Evolutionary conservation across 2,113 vertebrate genomes (phyloP), one percentile per base, ranked within the genome.

Genomic region (Lepus timidus): DNA sequence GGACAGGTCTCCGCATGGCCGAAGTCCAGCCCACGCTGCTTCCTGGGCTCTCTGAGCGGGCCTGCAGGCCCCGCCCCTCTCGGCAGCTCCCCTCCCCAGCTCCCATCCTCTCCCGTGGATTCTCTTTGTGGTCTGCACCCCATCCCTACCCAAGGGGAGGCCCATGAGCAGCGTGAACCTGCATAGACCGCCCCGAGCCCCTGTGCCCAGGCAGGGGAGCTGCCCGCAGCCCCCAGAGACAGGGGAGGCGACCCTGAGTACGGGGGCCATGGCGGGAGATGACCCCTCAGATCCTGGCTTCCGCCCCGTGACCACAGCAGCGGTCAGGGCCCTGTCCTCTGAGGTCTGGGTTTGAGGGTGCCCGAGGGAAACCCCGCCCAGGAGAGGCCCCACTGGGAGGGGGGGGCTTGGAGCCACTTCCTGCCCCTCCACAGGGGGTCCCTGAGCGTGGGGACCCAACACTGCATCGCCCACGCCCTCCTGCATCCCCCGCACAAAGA

Each of bases 401-500:
- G 14, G 55, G 55, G 17, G 75, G 86, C 36, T n/a, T 61, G 19
- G 64, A 71, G 62, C 20, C 7, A 29, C 31, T 79, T 2, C 73
- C 52, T 14, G 9, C 9, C 49, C 19, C 22, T 68, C 78, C 67
- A 8, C 52, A 1, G 19, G 0, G 51, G 71, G n/a, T 33, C 67
- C n/a, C 62, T 6, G 1, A 51, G 31, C 14, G 1, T 10, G 64
- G 44, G 39, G 44, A 44, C 44, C 65, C 67, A 36, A 20, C 64
- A 22, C 39, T 2, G 0, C 0, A 27, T n/a, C 55, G 29, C 62
- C 90, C 68, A 31, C 25, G 7, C 19, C n/a, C 55, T 7, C 55
- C 74, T 52, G 79, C 23, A 79, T 2, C 13, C 20, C 20, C 67
- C 39, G 88, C 71, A 97, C 95, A 96, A 96, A 97, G 95, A 94